Conservation (phyloP, 2,113 vertebrate genomes). For the Myrmecobius fasciatus region DNA sequence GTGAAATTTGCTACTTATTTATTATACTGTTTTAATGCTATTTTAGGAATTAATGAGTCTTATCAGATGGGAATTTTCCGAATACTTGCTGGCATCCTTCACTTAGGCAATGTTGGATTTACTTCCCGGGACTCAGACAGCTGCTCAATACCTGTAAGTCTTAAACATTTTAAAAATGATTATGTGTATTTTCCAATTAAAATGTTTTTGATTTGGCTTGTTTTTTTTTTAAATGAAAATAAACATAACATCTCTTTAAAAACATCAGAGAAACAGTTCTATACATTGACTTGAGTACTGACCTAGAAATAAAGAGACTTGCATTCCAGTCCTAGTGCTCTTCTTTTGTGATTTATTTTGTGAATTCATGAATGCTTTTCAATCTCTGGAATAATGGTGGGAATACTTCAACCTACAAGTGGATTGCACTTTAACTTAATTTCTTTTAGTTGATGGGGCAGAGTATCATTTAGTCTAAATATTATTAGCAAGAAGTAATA, state of each 20-base stretch:
- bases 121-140: conserved; percentile 95
- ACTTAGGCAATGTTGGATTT: conserved; percentile 96
- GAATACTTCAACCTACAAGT: neutral
- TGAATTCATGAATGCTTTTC: neutral
- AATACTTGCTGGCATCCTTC: conserved; percentile 96
- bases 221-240: conserved; percentile 39
- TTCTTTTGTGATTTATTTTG: neutral
- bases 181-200: neutral
- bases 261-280: conserved; percentile 24
- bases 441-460: neutral
- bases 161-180: conserved; percentile 8
- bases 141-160: conserved; percentile 92
- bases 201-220: conserved; percentile 5
- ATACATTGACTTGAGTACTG: neutral
- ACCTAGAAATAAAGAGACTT: conserved; percentile 21
- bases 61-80: conserved; percentile 97
- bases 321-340: neutral
- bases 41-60: conserved; percentile 93
- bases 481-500: conserved; percentile 6
- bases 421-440: neutral
- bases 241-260: conserved; percentile 10
- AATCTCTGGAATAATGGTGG: neutral
- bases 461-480: neutral
- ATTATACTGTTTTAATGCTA: conserved; percentile 28
- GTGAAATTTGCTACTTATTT: conserved; percentile 51